Evolutionary conservation across 2,113 vertebrate genomes (phyloP), one percentile per base, ranked within the genome.

Genomic region (Ctenomys sociabilis): DNA sequence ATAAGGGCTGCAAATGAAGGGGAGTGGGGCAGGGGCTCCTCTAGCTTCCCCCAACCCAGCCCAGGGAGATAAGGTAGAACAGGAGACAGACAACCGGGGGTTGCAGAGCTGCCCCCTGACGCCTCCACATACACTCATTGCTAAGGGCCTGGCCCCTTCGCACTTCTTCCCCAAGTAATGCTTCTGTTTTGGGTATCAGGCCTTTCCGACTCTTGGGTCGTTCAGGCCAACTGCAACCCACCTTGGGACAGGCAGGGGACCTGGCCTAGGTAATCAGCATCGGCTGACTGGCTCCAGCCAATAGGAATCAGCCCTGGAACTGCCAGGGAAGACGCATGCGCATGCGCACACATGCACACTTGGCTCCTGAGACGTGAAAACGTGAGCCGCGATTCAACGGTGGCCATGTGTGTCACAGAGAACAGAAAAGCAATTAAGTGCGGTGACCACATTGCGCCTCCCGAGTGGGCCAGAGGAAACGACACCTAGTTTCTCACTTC

Each of bases 81-180:
- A 37, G 13, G 45, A 35, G 75, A 83, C 54, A n/a, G 28, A 5
- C 3, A 1, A 35, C 52, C 54, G 88, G 17, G 59, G 52, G 87
- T 21, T 28, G 49, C 83, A n/a, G 1, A 7, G 26, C 28, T 6
- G 17, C 19, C 54, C 57, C 35, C 24, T 0, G 32, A 4, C 4
- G n/a, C 32, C 21, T 19, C 43, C 7, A 30, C 64, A 12, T 3
- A 7, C 0, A 32, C 0, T 28, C 63, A 10, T 0, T 24, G 30
- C 35, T 3, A 73, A 45, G 16, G 45, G 14, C 45, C n/a, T 35
- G 7, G 6, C 21, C 45, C 49, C 28, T 32, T 17, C 30, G 54
- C 24, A 7, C 40, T 59, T 32, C 54, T 88, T 86, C 89, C 52
- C 43, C 63, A 92, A 81, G 32, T 0, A 52, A 57, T 16, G n/a